These are phyloP conservation scores for Drosophila repleta DNA, from an alignment of 1,140 invertebrate genomes.

Conservation along the genomic window DNA sequence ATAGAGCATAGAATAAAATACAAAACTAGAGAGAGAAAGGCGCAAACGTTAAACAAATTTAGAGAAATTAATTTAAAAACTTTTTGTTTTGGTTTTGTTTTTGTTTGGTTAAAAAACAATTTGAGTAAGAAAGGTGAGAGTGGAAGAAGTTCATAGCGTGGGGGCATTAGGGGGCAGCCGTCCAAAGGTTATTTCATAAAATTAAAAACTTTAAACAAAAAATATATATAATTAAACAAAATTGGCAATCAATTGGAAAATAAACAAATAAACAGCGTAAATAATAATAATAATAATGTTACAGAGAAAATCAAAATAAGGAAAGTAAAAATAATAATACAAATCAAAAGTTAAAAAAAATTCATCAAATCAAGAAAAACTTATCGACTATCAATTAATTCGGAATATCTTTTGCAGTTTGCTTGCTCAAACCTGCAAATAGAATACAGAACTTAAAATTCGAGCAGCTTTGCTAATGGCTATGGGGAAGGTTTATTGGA, in stretches of 20 bases:
- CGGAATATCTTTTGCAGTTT: constrained; percentile 32
- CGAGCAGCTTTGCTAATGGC: constrained; percentile 51
- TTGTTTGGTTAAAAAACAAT: constrained; percentile 4
- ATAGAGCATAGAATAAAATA: constrained; percentile 32
- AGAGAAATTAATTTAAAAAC: constrained; percentile 17
- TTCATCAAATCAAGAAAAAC: constrained; percentile 41
- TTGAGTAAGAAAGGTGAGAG: constrained; percentile 18
- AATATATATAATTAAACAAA: constrained; percentile 32
- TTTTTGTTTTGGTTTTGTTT: constrained; percentile 4
- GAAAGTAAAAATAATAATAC: constrained; percentile 46
- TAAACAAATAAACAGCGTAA: constrained; percentile 44
- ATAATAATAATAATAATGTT: constrained; percentile 23
- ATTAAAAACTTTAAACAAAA: constrained; percentile 22
- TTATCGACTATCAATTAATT: constrained; percentile 25
- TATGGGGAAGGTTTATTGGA: constrained; percentile 25
- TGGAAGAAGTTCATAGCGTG: constrained; percentile 6
- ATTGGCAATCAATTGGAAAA: constrained; percentile 42
- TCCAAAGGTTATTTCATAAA: constrained; percentile 24
- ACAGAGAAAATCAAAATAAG: constrained; percentile 34
- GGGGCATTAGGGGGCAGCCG: constrained; percentile 1
- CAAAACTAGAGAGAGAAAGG: constrained; percentile 33
- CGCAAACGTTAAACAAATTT: constrained; percentile 33
- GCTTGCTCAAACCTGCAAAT: constrained; percentile 67
- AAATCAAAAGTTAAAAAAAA: constrained; percentile 48
- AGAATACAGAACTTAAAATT: constrained; percentile 70